Evolutionary conservation across 2,113 vertebrate species (phyloP).

Genomic region (Chamaea fasciata): DNA sequence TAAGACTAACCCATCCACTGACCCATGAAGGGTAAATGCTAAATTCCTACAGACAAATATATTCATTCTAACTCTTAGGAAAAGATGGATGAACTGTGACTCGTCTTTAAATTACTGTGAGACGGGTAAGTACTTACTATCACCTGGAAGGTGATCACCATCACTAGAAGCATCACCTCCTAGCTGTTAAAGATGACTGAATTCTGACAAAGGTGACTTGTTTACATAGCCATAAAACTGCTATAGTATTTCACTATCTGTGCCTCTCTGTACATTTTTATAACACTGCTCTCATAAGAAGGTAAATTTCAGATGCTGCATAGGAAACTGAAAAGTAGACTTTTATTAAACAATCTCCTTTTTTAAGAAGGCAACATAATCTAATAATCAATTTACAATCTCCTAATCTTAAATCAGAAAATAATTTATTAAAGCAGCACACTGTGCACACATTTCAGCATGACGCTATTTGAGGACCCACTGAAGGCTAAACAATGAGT

Average conservation of each 20-base stretch:
- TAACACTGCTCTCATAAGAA: not conserved
- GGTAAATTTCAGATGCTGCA: not conserved
- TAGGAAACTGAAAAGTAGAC: not conserved
- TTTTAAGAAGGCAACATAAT: not conserved
- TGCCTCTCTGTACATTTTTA: not conserved
- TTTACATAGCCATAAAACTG: constrained; percentile 31
- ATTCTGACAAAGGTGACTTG: constrained; percentile 49
- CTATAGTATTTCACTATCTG: not conserved
- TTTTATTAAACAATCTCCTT: not conserved
- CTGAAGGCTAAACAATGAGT: not conserved
- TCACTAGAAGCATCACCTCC: constrained; percentile 6
- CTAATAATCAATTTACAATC: not conserved
- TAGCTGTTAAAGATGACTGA: constrained; percentile 45
- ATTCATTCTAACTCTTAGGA: constrained; percentile 61
- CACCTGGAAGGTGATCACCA: constrained; percentile 57
- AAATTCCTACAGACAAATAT: constrained; percentile 68
- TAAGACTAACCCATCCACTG: constrained; percentile 68
- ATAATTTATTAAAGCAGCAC: not conserved
- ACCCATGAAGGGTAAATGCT: constrained; percentile 78
- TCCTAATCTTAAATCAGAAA: not conserved
- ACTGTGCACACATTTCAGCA: not conserved
- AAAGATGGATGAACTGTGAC: constrained; percentile 58
- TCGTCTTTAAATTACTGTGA: constrained; percentile 65
- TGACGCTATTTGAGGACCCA: not conserved
- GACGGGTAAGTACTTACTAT: constrained; percentile 59